phyloP scores from a whole-genome alignment of 2,113 vertebrate genomes.

The Ciconia boyciana region DNA sequence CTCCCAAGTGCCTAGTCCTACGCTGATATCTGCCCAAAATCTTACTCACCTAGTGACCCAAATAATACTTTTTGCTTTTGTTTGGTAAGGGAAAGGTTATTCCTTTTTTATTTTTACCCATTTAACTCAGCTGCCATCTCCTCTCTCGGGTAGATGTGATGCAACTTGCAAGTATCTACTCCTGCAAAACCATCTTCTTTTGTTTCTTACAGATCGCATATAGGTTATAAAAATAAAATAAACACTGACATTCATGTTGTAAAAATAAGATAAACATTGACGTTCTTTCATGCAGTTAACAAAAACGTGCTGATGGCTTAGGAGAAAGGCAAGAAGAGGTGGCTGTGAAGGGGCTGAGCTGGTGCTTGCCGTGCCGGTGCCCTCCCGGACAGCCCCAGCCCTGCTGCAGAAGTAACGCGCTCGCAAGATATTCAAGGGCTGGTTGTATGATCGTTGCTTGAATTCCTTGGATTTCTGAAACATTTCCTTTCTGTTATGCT shows the following conservation, averaged over 20 bases:
- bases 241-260: background rate
- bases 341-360: background rate
- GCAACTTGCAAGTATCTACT: accelerated
- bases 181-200: background rate
- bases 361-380: background rate
- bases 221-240: background rate
- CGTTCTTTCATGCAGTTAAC: background rate
- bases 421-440: background rate
- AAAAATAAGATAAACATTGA: conserved; percentile 25
- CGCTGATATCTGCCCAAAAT: background rate
- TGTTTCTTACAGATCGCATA: background rate
- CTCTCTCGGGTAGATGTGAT: background rate
- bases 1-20: background rate
- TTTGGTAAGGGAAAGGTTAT: background rate
- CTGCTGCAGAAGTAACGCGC: background rate
- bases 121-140: background rate
- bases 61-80: background rate
- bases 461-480: conserved; percentile 21
- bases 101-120: accelerated
- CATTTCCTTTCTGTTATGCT: conserved; percentile 53
- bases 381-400: background rate
- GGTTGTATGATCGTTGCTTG: background rate
- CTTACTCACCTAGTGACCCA: background rate
- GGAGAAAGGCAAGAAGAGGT: background rate
- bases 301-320: background rate